A percentile compares a stretch with the other conserved stretches of the same genome.
Evolutionary conservation across 2,888 invertebrate genomes (phyloP).

Genomic region (Zygogramma bicolorata): DNA sequence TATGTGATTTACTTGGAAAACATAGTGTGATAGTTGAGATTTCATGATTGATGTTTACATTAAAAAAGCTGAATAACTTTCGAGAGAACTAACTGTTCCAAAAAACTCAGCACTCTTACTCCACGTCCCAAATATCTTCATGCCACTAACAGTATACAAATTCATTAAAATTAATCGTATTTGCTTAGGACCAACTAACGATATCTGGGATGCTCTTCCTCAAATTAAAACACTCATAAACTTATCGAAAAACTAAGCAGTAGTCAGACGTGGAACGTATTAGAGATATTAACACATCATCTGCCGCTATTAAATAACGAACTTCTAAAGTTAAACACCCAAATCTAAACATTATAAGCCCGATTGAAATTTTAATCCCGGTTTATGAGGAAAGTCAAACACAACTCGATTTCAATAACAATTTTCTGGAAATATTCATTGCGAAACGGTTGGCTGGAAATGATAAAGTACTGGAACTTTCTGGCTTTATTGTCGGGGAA

Average conservation of each 20-base stretch:
- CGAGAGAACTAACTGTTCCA: not conserved
- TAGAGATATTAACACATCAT: slow-evolving; percentile 32
- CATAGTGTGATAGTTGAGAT: not conserved
- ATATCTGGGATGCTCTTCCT: slow-evolving; percentile 20
- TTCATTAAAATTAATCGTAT: slow-evolving; percentile 31
- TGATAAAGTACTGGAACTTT: not conserved
- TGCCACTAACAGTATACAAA: slow-evolving; percentile 31
- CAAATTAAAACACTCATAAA: slow-evolving; percentile 32
- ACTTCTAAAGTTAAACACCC: slow-evolving; percentile 28
- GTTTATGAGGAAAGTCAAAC: slow-evolving; percentile 10
- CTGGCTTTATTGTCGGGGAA: too few relatives aligned
- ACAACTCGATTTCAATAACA: slow-evolving; percentile 15
- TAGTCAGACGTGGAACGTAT: slow-evolving; percentile 27
- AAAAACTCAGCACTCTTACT: not conserved
- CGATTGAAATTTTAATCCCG: slow-evolving; percentile 13
- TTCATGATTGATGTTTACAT: not conserved
- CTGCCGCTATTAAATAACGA: slow-evolving; percentile 9
- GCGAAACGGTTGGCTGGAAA: not conserved
- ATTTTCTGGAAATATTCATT: slow-evolving; percentile 7
- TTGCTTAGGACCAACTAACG: slow-evolving; percentile 23
- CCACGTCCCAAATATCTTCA: not conserved
- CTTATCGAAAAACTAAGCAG: slow-evolving; percentile 23
- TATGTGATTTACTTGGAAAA: not conserved
- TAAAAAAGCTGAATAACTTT: not conserved
- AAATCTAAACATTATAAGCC: slow-evolving; percentile 27